Evolutionary conservation across 2,113 vertebrate species (phyloP).

Genomic region (Neofelis nebulosa): DNA sequence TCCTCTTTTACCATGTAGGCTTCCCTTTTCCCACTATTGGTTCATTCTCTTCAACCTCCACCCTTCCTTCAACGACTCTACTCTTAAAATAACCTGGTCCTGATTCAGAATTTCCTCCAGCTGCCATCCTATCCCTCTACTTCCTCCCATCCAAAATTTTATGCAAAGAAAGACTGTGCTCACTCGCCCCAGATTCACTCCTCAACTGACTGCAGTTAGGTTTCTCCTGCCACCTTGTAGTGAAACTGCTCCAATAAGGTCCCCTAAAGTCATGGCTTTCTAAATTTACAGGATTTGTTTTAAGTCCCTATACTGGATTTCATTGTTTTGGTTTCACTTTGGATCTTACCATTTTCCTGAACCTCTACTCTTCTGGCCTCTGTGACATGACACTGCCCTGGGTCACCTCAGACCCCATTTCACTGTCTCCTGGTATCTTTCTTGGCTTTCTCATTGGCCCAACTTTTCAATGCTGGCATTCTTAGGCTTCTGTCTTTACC

Average conservation of each 20-base stretch:
- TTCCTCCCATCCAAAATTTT: neutral
- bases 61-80: neutral
- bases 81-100: neutral
- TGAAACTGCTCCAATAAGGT: neutral
- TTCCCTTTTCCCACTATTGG: neutral
- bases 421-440: neutral
- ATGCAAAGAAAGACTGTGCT: neutral
- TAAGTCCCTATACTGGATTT: neutral
- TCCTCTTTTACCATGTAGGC: neutral
- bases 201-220: neutral
- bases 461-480: neutral
- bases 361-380: neutral
- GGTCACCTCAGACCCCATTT: neutral
- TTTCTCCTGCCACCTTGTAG: neutral
- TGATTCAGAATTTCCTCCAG: neutral
- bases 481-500: neutral
- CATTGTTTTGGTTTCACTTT: neutral
- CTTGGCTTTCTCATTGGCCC: neutral
- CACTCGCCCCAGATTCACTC: neutral
- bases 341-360: neutral
- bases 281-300: neutral
- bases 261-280: neutral
- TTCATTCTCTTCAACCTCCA: neutral
- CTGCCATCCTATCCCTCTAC: neutral
- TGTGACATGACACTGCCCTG: neutral